phyloP scores from a whole-genome alignment of 2,888 invertebrate genomes.

The Deilephila elpenor region DNA sequence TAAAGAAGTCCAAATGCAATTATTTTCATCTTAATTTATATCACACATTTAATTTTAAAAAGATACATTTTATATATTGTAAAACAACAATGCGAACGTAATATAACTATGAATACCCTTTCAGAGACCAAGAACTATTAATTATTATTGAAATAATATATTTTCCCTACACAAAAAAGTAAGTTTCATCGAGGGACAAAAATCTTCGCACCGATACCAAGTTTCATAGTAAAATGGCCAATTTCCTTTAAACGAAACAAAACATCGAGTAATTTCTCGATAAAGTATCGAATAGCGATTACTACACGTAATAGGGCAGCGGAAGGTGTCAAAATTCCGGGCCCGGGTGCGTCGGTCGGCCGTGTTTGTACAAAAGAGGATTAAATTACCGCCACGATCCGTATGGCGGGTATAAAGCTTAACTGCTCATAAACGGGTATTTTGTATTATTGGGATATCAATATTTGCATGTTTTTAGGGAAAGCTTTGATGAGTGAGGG shows the following conservation, averaged over 20 bases:
- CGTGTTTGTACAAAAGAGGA: constrained; percentile 51
- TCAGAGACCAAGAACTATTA: too few species aligned
- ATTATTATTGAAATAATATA: too few species aligned
- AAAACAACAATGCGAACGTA: too few species aligned
- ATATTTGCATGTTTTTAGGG: not conserved
- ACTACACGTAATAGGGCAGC: constrained; percentile 44
- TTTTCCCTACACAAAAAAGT: too few species aligned
- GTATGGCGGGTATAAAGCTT: constrained; percentile 13
- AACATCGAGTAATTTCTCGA: constrained; percentile 31
- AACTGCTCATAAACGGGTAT: constrained; percentile 7
- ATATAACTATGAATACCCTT: too few species aligned
- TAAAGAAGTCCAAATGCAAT: too few species aligned
- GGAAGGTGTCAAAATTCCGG: constrained; percentile 57
- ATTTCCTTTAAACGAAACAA: not conserved
- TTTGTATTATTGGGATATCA: not conserved
- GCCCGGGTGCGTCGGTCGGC: constrained; percentile 48
- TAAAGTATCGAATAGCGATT: constrained; percentile 29
- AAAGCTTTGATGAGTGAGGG: not conserved
- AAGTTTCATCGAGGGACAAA: too few species aligned
- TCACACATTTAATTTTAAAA: too few species aligned
- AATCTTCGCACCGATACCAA: too few species aligned
- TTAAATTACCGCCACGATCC: constrained; percentile 52
- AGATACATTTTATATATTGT: too few species aligned
- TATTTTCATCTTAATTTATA: too few species aligned
- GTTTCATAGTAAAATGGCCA: too few species aligned